phyloP scores from a whole-genome alignment of 1,140 invertebrate species.

The Drosophila suzukii region DNA sequence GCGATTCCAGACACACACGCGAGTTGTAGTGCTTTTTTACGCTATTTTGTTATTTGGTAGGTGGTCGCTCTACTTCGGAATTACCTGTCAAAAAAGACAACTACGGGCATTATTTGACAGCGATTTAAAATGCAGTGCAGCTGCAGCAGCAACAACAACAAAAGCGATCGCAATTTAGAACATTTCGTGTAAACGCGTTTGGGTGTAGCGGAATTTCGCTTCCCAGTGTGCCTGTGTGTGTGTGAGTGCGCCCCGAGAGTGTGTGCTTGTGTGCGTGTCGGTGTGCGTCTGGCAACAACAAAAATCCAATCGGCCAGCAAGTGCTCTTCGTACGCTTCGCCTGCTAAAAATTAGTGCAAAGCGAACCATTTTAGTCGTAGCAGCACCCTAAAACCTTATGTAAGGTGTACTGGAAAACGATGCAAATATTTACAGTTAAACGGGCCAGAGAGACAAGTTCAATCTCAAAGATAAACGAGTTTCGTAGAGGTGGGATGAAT shows the following conservation, averaged over 20 bases:
- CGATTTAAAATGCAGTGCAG: background rate
- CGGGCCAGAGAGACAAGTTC: constrained; percentile 36
- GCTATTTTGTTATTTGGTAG: constrained; percentile 78
- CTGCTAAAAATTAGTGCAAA: constrained; percentile 56
- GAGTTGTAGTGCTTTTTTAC: constrained; percentile 68
- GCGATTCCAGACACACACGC: constrained; percentile 60
- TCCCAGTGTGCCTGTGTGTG: background rate
- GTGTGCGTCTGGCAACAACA: constrained; percentile 51
- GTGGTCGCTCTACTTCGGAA: constrained; percentile 21
- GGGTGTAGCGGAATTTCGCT: constrained; percentile 67
- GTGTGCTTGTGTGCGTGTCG: constrained; percentile 13
- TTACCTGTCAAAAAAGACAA: background rate
- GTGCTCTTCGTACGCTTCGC: constrained; percentile 50
- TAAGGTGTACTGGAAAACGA: constrained; percentile 49
- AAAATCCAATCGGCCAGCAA: constrained; percentile 43
- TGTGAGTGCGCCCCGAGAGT: constrained; percentile 12
- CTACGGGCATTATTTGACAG: constrained; percentile 8
- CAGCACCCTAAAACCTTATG: constrained; percentile 33
- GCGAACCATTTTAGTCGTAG: constrained; percentile 38
- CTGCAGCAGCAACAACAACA: constrained; percentile 9
- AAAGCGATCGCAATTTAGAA: constrained; percentile 53
- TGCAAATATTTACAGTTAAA: constrained; percentile 36
- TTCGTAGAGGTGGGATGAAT: constrained; percentile 4
- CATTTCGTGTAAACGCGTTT: constrained; percentile 59
- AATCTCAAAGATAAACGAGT: constrained; percentile 62